A percentile compares a stretch with the other conserved stretches of the same genome.
These are phyloP conservation scores for Chamaetylas fuelleborni DNA, from an alignment of 2,113 vertebrate species.

Conservation along the genomic window DNA sequence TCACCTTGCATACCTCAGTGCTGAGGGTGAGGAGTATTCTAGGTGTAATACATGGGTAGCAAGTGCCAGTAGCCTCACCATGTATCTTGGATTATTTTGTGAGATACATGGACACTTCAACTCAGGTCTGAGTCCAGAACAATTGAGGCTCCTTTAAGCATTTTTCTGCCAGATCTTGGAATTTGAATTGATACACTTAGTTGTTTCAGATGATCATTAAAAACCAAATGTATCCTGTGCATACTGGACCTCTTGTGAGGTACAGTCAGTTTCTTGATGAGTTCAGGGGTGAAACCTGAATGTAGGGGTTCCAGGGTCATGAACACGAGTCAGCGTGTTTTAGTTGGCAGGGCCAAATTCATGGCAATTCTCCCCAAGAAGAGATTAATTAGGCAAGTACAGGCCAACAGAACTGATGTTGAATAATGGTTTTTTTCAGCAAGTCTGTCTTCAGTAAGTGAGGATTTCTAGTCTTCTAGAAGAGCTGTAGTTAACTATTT, in stretches of 20 bases:
- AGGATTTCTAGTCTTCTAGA: not conserved
- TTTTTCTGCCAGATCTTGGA: not conserved
- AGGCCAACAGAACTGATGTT: not conserved
- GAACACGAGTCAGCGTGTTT: not conserved
- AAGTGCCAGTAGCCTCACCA: not conserved
- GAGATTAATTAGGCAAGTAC: not conserved
- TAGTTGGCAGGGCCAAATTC: not conserved
- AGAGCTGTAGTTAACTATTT: not conserved
- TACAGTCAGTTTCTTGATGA: not conserved
- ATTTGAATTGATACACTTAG: not conserved
- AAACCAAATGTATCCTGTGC: not conserved
- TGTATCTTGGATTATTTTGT: accelerated
- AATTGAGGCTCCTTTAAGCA: accelerated
- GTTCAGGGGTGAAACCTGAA: not conserved
- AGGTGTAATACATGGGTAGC: not conserved
- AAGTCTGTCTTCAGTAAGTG: not conserved
- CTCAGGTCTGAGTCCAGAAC: not conserved
- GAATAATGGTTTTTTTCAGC: not conserved
- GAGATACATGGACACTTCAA: accelerated
- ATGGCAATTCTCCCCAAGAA: not conserved
- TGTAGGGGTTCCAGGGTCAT: not conserved
- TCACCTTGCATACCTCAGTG: not conserved
- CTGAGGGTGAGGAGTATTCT: not conserved
- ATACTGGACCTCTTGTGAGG: not conserved
- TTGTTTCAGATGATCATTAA: not conserved